Conservation (phyloP, 2,113 vertebrate species). For the Australoheros scitulus region DNA sequence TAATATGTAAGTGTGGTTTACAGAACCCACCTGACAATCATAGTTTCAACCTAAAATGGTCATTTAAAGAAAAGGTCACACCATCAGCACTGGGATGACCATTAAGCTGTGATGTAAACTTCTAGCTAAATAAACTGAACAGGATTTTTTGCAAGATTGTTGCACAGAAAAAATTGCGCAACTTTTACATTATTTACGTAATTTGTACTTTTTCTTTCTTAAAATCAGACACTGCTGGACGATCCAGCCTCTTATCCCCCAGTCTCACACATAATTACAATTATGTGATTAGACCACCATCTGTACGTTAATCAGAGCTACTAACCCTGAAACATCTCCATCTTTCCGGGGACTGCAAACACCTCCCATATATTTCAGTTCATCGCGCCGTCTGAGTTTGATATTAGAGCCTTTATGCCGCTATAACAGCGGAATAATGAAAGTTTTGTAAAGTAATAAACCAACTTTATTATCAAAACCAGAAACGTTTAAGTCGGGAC, state of each 20-base stretch:
- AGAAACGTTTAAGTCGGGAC: accelerated
- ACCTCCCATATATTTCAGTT: accelerated
- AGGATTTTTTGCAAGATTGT: no score
- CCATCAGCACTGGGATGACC: accelerated
- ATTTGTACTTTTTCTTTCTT: not conserved
- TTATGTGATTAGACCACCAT: no score
- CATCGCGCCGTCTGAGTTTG: accelerated
- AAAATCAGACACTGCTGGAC: not conserved
- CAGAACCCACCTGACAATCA: accelerated
- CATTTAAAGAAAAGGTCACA: not conserved
- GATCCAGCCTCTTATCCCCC: no score
- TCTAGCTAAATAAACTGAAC: not conserved
- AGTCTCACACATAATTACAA: no score
- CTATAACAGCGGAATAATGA: accelerated
- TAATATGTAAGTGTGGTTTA: not conserved
- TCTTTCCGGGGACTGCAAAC: not conserved
- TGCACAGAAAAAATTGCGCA: not conserved
- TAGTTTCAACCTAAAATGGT: not conserved
- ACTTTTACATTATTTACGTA: not conserved
- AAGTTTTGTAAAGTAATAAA: accelerated
- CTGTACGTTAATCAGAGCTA: no score
- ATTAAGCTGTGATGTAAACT: not conserved
- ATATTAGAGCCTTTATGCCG: not conserved
- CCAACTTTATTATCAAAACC: not conserved
- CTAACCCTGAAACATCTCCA: no score